Evolutionary conservation across 2,888 invertebrate species (phyloP).

Genomic region (Chironomus tentans): DNA sequence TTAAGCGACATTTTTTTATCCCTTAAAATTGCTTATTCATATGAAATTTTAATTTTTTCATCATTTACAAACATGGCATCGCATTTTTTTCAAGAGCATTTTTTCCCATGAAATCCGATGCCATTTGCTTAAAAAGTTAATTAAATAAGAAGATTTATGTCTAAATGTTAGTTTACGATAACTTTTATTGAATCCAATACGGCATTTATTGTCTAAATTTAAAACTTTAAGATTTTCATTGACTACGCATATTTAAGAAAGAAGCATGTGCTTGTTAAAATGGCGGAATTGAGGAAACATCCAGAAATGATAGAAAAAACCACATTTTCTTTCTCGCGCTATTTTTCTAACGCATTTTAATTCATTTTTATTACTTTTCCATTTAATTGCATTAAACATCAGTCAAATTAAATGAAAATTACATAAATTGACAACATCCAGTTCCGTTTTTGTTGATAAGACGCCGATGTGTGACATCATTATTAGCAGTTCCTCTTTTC

Average conservation of each 20-base stretch:
- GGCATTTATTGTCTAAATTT: neutral
- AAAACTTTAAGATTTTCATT: slow-evolving; percentile 11
- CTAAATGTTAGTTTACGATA: neutral
- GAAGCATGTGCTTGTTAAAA: slow-evolving; percentile 20
- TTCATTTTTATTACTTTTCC: neutral
- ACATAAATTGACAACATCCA: neutral
- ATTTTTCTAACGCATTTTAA: neutral
- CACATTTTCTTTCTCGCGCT: neutral
- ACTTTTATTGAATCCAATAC: neutral
- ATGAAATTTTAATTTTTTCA: neutral
- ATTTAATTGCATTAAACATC: neutral
- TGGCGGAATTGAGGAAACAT: neutral
- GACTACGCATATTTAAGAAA: slow-evolving; percentile 15
- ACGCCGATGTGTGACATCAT: neutral
- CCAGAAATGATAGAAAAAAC: neutral
- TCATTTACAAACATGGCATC: slow-evolving; percentile 13
- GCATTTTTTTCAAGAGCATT: slow-evolving; percentile 24
- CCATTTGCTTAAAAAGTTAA: neutral
- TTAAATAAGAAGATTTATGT: neutral
- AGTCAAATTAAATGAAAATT: neutral
- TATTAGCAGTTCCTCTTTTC: neutral
- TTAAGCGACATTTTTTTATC: neutral
- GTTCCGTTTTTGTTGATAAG: neutral
- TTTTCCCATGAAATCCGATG: slow-evolving; percentile 19
- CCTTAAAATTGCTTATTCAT: neutral